A percentile compares a stretch with the other conserved stretches of the same genome.
Conservation (phyloP, 2,888 invertebrate genomes). For the Standfussiana lucernea region DNA sequence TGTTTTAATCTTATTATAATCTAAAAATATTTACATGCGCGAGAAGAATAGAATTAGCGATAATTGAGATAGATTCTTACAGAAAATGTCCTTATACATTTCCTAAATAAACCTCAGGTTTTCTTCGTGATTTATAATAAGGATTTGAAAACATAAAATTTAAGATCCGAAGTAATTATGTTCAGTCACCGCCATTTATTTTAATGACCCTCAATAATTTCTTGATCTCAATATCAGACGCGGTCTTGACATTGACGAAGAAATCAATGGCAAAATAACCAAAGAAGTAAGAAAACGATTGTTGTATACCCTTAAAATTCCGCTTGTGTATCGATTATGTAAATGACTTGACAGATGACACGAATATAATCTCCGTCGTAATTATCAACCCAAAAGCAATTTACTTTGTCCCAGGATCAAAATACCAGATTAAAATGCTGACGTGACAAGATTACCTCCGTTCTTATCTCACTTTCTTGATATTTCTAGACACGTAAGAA, state of each 20-base stretch:
- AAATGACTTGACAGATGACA: conserved; percentile 72
- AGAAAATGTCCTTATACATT: not conserved
- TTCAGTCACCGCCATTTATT: not conserved
- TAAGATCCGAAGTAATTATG: not conserved
- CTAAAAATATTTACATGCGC: not conserved
- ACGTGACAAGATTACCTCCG: conserved; percentile 70
- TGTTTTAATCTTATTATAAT: not conserved
- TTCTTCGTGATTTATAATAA: not conserved
- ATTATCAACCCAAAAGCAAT: conserved; percentile 77
- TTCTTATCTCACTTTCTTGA: conserved; percentile 66
- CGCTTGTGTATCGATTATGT: conserved; percentile 71
- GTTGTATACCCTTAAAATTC: conserved; percentile 66
- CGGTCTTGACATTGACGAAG: conserved; percentile 46
- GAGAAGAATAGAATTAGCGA: not conserved
- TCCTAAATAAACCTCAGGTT: not conserved
- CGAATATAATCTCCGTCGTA: conserved; percentile 70
- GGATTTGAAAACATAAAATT: not conserved
- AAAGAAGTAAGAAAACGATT: conserved; percentile 45
- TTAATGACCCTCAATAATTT: not conserved
- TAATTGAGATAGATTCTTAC: not conserved
- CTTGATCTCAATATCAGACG: not conserved
- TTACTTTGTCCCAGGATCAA: conserved; percentile 67
- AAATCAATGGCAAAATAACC: conserved; percentile 39
- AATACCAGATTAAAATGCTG: conserved; percentile 70
- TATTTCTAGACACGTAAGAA: conserved; percentile 78